A percentile compares a stretch with the other conserved stretches of the same genome.
Evolutionary conservation across 1,140 invertebrate species (phyloP).

Genomic region (Ceratosolen fusciceps): DNA sequence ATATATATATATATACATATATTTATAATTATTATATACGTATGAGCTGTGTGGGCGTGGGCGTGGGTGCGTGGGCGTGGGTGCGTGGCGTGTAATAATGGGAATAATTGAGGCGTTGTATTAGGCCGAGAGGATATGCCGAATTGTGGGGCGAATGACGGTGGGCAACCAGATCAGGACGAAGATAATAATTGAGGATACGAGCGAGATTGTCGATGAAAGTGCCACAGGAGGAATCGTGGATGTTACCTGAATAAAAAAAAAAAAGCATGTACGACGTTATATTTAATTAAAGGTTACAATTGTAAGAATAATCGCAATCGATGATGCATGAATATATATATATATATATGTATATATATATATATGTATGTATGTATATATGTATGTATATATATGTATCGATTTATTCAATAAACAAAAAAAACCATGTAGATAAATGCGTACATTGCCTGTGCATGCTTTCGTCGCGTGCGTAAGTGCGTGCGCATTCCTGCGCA

Average conservation of each 20-base stretch:
- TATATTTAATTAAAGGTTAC: conserved; percentile 61
- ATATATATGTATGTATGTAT: conserved; percentile 50
- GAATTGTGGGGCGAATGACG: not conserved
- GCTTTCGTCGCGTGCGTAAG: no score
- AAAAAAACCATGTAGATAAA: no score
- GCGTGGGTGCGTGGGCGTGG: no score
- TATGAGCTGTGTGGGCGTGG: no score
- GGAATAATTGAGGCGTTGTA: no score
- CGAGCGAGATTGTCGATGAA: conserved; percentile 45
- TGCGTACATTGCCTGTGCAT: no score
- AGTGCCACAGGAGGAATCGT: conserved; percentile 64
- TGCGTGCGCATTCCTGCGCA: no score
- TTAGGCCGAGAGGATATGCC: not conserved
- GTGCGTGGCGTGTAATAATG: no score
- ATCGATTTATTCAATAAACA: no score
- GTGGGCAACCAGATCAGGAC: not conserved
- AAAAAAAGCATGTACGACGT: conserved; percentile 59
- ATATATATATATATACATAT: no score
- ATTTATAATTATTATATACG: no score
- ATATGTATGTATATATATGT: conserved; percentile 13
- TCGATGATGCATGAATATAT: conserved; percentile 54
- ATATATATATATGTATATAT: conserved; percentile 40
- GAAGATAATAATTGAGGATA: conserved; percentile 44
- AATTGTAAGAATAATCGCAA: conserved; percentile 56
- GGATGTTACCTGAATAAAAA: conserved; percentile 65